Percentiles rank a stretch among this genome's conserved stretches.
Evolutionary conservation across 2,113 vertebrate genomes (phyloP).

Genomic region (Stegastes partitus): DNA sequence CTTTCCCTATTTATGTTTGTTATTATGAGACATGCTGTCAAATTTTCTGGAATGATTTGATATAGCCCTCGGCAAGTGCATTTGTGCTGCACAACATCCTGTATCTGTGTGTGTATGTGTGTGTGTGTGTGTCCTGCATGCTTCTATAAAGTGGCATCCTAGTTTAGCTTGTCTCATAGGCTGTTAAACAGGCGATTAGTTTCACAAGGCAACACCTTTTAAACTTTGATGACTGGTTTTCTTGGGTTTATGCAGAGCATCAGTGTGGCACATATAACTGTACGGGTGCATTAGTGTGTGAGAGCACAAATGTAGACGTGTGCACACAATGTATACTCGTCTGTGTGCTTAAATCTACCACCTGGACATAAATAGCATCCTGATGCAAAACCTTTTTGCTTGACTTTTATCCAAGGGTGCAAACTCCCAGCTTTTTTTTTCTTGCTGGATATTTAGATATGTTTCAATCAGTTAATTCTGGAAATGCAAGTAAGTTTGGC

Average conservation of each 20-base stretch:
- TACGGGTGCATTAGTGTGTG: constrained; percentile 32
- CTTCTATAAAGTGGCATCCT: constrained; percentile 34
- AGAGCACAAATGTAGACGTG: not conserved
- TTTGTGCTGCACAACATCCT: constrained; percentile 31
- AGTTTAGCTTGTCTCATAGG: constrained; percentile 47
- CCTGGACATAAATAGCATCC: not conserved
- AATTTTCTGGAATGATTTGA: constrained; percentile 55
- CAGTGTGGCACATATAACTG: constrained; percentile 82
- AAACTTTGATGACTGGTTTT: constrained; percentile 53
- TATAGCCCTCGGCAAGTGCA: constrained; percentile 43
- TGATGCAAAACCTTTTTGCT: not conserved
- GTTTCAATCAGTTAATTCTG: too few relatives aligned
- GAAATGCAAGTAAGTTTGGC: too few relatives aligned
- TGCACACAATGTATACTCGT: not conserved
- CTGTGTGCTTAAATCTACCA: not conserved
- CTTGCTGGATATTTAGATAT: too few relatives aligned
- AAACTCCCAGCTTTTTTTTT: not conserved
- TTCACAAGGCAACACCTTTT: constrained; percentile 68
- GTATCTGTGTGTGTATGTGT: constrained; percentile 10
- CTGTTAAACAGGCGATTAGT: constrained; percentile 66
- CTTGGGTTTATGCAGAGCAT: constrained; percentile 45
- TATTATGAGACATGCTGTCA: constrained; percentile 54
- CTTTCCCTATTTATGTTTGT: constrained; percentile 53
- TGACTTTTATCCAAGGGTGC: not conserved
- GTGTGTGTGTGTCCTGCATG: constrained; percentile 4